Evolutionary conservation across 2,113 vertebrate genomes (phyloP), one percentile per base, ranked within the genome.

Genomic region (Sylvietta virens): DNA sequence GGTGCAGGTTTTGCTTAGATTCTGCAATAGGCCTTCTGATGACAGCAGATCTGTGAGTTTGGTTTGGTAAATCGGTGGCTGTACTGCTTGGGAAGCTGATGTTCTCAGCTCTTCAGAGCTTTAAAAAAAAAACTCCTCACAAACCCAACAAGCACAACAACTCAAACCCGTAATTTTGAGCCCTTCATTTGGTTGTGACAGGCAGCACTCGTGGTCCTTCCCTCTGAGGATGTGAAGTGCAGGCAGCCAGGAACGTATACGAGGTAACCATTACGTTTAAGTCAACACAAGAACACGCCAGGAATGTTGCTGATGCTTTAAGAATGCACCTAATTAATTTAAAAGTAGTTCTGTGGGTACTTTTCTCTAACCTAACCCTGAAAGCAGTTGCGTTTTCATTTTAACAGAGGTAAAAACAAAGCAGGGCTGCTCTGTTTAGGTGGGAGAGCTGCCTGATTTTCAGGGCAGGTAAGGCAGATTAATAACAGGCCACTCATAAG

Each of bases 391-490:
- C n/a, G 4, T 47, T 89, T 88, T 64, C 17, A 60, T 83, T 78
- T 40, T 37, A 57, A 71, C 54, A 66, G 39, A 80, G 69, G 64
- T n/a, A 64, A 85, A 93, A 86, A 23, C 81, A 92, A 71, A 77
- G 57, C 50, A 31, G 40, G 30, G 53, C 58, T 56, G 12, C 44
- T 70, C 58, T 64, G 48, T 76, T 95, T 74, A 97, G 97, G 97
- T 98, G 92, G 90, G 90, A 88, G 35, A 94, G 56, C 62, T 79
- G 92, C 65, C 76, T 22, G 81, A 58, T 82, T 94, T 94, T 84
- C 83, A 86, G 96, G 91, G 95, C 97, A 98, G 98, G 98, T 98
- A 97, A 97, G 79, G 95, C 84, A 96, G 98, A 98, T 98, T 97
- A 98, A 97, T 97, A 98, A 97, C 95, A 93, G 93, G 54, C 85